phyloP scores from a whole-genome alignment of 1,140 invertebrate genomes.

The Lordiphosa collinella region DNA sequence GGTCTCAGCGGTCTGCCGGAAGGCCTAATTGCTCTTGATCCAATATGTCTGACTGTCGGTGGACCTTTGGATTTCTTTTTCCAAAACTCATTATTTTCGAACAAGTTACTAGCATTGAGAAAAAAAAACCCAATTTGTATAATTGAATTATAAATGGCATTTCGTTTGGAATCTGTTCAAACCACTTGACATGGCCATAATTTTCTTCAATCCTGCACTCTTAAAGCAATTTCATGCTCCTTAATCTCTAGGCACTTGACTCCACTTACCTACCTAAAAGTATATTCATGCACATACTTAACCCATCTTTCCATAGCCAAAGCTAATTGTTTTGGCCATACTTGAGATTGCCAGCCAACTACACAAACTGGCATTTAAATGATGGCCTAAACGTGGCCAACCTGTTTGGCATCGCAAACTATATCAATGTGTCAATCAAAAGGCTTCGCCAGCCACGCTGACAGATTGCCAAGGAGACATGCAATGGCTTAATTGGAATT shows the following conservation, averaged over 20 bases:
- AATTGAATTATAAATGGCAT: slow-evolving; percentile 20
- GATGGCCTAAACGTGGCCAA: slow-evolving; percentile 52
- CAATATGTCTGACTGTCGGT: no score
- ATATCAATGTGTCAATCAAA: slow-evolving; percentile 70
- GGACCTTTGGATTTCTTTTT: no score
- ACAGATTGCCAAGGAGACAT: slow-evolving; percentile 31
- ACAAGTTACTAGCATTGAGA: no score
- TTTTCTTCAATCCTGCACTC: background rate
- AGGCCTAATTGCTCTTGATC: no score
- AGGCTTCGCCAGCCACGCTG: slow-evolving; percentile 11
- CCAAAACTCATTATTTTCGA: no score
- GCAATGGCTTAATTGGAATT: slow-evolving; percentile 42
- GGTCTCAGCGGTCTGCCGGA: no score
- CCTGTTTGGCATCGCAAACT: slow-evolving; percentile 34
- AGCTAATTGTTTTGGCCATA: slow-evolving; percentile 41
- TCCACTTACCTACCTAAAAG: background rate
- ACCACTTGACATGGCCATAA: background rate
- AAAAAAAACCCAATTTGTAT: slow-evolving; percentile 1
- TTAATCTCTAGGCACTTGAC: slow-evolving; percentile 14
- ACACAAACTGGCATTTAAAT: slow-evolving; percentile 41
- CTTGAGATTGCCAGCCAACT: background rate
- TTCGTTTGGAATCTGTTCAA: slow-evolving; percentile 10
- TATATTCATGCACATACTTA: background rate
- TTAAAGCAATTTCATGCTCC: slow-evolving; percentile 8
- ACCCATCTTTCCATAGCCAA: slow-evolving; percentile 20